Base-by-base conservation (phyloP, 2,797 vertebrate genomes). In the Acanthis flammea region DNA sequence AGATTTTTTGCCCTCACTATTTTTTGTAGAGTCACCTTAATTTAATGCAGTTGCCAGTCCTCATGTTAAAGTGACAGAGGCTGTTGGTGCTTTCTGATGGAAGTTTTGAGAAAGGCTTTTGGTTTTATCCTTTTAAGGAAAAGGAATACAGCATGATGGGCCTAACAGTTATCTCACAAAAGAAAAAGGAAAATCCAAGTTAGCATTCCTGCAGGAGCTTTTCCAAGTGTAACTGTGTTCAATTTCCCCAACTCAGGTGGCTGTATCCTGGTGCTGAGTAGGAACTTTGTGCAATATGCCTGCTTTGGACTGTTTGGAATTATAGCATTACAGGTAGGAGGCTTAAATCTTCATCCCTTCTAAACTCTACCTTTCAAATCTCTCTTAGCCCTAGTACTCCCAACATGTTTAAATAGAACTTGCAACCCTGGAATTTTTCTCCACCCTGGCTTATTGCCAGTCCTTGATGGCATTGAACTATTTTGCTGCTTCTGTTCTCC, bases 301-400 rank as follows among this genome's bases (percentile, higher is more conserved):
- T 99, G 99, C 97, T 99, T 99, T 84, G 99, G 99, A 95, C 98
- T 99, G 92, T 99, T 99, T 89, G 99, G 98, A 75, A 99, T 99
- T 97, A 99, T 99, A 96, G 99, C 99, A 2, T 98, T 99, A 98
- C 99, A 99, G 99, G 99, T 99, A 90, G 98, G 97, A 89, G 47
- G 27, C 66, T 87, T 88, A 86, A 81, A 28, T 88, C 78, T 90
- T 93, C 87, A 88, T 55, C 73, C 76, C 48, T 76, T 80, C 50
- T 88, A 35, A 85, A 82, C 35, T 10, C 1, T 23, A 3, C 30
- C 66, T 90, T 84, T 74, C 60, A 53, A 53, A 66, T 71, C 70
- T 72, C 14, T 55, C 42, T 42, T 58, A 61, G 72, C 39, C 67
- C 23, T 62, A 39, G 12, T 41, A 44, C 22, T 77, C 50, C 68